Evolutionary conservation across 2,797 vertebrate genomes (phyloP).

Genomic region (Mustela erminea): DNA sequence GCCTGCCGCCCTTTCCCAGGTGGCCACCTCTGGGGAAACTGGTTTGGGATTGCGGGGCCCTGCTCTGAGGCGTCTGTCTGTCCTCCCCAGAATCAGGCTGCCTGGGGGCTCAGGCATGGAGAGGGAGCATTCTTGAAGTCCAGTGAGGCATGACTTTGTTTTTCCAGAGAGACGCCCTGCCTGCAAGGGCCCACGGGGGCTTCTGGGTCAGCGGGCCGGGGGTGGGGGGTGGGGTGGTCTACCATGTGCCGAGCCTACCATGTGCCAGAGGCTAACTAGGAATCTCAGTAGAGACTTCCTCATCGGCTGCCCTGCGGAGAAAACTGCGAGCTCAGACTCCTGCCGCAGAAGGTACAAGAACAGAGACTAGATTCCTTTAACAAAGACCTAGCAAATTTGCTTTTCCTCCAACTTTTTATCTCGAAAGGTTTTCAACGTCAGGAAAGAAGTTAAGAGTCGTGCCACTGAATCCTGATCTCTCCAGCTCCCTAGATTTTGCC

Average conservation of each 20-base stretch:
- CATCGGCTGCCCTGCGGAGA: not conserved
- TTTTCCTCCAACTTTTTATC: not conserved
- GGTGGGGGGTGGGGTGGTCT: no score
- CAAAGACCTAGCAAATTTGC: not conserved
- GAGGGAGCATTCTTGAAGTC: conserved; percentile 17
- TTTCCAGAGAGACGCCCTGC: not conserved
- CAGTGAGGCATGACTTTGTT: conserved; percentile 42
- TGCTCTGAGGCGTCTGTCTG: fast-evolving
- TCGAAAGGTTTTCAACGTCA: not conserved
- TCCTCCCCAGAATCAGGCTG: fast-evolving
- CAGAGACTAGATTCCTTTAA: not conserved
- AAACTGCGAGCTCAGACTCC: not conserved
- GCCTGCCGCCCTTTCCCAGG: not conserved
- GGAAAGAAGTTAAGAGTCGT: not conserved
- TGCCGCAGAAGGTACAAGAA: fast-evolving
- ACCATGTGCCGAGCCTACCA: not conserved
- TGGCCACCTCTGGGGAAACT: not conserved
- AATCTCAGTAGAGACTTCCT: not conserved
- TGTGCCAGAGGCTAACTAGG: not conserved
- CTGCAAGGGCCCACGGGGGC: not conserved
- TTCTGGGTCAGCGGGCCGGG: not conserved
- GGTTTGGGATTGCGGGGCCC: not conserved
- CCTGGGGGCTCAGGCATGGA: not conserved
- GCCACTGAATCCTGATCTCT: not conserved
- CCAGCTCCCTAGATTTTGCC: not conserved